Evolutionary conservation across 2,797 vertebrate species (phyloP).

Genomic region (Poecilia gillii): DNA sequence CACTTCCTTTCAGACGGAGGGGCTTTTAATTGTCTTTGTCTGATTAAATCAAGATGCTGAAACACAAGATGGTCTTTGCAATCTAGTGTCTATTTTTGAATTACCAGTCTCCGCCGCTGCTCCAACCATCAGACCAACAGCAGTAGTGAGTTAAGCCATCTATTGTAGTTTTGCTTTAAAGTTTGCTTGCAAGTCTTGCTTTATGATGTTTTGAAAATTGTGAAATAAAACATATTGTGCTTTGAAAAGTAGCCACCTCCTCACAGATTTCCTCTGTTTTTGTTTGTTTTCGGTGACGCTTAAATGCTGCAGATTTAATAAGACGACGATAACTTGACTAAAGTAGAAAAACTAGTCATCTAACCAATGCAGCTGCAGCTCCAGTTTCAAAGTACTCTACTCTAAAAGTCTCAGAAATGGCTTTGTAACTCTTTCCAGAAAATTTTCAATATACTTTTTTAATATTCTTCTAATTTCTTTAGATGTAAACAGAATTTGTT

Average conservation of each 20-base stretch:
- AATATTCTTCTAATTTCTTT: not conserved
- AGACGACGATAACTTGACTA: not conserved
- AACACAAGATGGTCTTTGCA: constrained; percentile 27
- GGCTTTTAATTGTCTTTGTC: constrained; percentile 34
- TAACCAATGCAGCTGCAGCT: not conserved
- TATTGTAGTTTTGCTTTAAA: constrained; percentile 5
- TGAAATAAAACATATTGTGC: not conserved
- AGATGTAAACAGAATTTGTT: not conserved
- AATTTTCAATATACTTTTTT: not conserved
- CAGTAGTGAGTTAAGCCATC: not conserved
- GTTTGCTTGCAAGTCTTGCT: not conserved
- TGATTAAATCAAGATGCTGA: constrained; percentile 49
- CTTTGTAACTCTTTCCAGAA: not conserved
- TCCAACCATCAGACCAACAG: not conserved
- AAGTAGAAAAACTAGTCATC: too few relatives aligned
- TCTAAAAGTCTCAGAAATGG: not conserved
- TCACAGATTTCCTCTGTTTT: not conserved
- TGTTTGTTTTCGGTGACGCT: not conserved
- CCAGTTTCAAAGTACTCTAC: not conserved
- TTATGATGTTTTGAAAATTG: not conserved
- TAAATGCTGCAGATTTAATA: too few relatives aligned
- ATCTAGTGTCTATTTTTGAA: constrained; percentile 22
- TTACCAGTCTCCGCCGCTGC: not conserved
- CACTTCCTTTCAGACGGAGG: constrained; percentile 18
- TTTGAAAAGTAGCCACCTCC: not conserved